A percentile compares a stretch with the other conserved stretches of the same genome.
Evolutionary conservation across 1,140 invertebrate species (phyloP).

Genomic region (Diabrotica virgifera): DNA sequence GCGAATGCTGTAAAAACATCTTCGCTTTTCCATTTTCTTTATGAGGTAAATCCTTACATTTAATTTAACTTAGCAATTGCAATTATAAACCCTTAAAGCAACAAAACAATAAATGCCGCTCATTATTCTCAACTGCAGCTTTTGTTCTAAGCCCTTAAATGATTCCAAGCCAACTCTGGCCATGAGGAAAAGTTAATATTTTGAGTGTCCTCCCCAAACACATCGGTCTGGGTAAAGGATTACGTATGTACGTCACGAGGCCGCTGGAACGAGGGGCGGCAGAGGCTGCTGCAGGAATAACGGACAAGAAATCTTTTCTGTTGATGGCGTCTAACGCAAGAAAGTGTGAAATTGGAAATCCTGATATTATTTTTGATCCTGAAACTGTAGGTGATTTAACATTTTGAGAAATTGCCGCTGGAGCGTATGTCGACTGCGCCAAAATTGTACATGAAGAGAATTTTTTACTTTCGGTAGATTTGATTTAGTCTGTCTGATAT

Average conservation of each 20-base stretch:
- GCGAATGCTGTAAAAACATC: too few relatives aligned
- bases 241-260: slow-evolving; percentile 35
- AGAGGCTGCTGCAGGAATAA: slow-evolving; percentile 3
- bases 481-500: too few relatives aligned
- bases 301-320: slow-evolving; percentile 25
- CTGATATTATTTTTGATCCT: neutral
- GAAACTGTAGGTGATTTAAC: neutral
- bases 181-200: slow-evolving; percentile 31
- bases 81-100: too few relatives aligned
- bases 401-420: neutral
- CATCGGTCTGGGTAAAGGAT: slow-evolving; percentile 23
- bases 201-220: slow-evolving; percentile 34
- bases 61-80: too few relatives aligned
- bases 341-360: slow-evolving; percentile 43
- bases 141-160: too few relatives aligned
- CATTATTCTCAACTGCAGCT: too few relatives aligned
- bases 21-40: too few relatives aligned
- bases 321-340: slow-evolving; percentile 22
- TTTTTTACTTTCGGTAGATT: too few relatives aligned
- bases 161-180: neutral
- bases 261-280: slow-evolving; percentile 5
- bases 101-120: too few relatives aligned
- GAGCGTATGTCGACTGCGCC: too few relatives aligned
- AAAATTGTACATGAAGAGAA: too few relatives aligned
- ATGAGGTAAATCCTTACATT: too few relatives aligned